A percentile compares a stretch with the other conserved stretches of the same genome.
phyloP scores from a whole-genome alignment of 2,888 invertebrate species.

The Blastobasis lacticolella region DNA sequence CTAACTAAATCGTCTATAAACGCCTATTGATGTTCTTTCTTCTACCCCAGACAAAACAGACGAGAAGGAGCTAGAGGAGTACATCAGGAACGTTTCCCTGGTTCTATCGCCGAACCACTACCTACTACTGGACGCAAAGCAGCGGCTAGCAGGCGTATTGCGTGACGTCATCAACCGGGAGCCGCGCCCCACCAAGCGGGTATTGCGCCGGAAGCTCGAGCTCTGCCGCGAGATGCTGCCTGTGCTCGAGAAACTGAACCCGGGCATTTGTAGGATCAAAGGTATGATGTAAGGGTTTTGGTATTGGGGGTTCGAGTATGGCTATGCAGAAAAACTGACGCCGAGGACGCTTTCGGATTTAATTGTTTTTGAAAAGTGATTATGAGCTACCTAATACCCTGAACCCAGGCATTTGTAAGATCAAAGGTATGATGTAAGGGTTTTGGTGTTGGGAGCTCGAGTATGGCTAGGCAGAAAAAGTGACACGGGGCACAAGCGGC shows the following conservation, averaged over 20 bases:
- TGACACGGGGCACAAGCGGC: too few relatives aligned
- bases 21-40: background rate
- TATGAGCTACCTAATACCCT: slow-evolving; percentile 37
- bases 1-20: too few relatives aligned
- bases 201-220: slow-evolving; percentile 77
- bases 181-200: slow-evolving; percentile 65
- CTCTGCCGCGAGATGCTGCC: slow-evolving; percentile 78
- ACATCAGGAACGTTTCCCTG: slow-evolving; percentile 68
- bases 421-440: slow-evolving; percentile 74
- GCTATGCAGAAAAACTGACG: too few relatives aligned
- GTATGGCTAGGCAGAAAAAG: too few relatives aligned
- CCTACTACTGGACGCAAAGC: slow-evolving; percentile 79
- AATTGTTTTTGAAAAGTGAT: too few relatives aligned
- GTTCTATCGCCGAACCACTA: slow-evolving; percentile 80
- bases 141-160: slow-evolving; percentile 77
- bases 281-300: slow-evolving; percentile 47
- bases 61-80: slow-evolving; percentile 60
- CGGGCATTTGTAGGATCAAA: slow-evolving; percentile 80
- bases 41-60: slow-evolving; percentile 55
- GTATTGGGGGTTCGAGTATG: too few relatives aligned
- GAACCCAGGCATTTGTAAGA: slow-evolving; percentile 81
- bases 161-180: slow-evolving; percentile 64
- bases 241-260: slow-evolving; percentile 79
- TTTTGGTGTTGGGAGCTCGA: too few relatives aligned
- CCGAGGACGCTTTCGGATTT: too few relatives aligned